Conservation (phyloP, 1,140 invertebrate genomes). For the Eurosta solidaginis region DNA sequence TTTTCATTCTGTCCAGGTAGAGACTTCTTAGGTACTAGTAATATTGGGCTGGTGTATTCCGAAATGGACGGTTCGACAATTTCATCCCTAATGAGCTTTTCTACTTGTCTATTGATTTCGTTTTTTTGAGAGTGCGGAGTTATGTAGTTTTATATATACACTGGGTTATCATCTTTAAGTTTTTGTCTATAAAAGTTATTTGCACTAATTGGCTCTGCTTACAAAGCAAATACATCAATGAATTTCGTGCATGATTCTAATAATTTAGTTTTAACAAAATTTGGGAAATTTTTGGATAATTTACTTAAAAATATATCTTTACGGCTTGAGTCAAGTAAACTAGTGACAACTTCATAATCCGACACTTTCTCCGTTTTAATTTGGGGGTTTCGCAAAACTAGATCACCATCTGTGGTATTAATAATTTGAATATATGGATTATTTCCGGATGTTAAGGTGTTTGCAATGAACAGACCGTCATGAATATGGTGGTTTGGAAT, state of each 20-base stretch:
- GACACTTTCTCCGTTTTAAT: neutral
- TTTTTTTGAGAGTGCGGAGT: too few relatives aligned
- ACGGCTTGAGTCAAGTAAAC: neutral
- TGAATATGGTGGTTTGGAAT: conserved; percentile 19
- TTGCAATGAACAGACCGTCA: neutral
- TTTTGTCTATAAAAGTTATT: neutral
- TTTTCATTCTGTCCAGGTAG: neutral
- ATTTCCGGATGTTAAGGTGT: neutral
- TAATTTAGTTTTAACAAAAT: neutral
- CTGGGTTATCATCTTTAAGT: too few relatives aligned
- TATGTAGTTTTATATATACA: too few relatives aligned
- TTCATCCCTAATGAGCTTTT: too few relatives aligned
- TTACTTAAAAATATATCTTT: neutral
- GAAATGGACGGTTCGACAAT: too few relatives aligned
- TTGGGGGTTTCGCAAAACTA: neutral
- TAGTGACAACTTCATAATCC: neutral
- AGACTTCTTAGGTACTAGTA: too few relatives aligned
- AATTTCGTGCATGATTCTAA: neutral
- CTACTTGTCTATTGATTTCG: too few relatives aligned
- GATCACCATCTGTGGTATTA: neutral
- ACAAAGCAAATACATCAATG: neutral
- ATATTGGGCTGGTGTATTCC: too few relatives aligned
- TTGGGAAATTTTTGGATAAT: neutral
- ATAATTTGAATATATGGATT: neutral
- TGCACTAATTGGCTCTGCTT: neutral